phyloP scores from a whole-genome alignment of 2,797 vertebrate species.

The Pogonophryne albipinna region DNA sequence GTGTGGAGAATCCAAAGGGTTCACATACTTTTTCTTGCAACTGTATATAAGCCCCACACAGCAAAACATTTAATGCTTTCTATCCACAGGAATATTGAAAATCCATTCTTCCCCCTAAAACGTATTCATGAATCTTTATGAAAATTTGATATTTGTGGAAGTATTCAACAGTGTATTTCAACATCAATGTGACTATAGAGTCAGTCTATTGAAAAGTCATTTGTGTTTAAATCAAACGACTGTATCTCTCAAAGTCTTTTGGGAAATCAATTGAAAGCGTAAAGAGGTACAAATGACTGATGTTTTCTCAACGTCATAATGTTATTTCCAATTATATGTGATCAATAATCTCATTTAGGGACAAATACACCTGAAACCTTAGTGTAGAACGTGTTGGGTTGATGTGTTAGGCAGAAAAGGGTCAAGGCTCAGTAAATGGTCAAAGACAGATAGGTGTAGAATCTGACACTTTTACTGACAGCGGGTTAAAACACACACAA shows the following conservation, averaged over 20 bases:
- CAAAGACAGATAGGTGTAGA: background rate
- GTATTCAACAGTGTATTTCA: background rate
- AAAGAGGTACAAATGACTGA: background rate
- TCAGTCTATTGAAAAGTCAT: background rate
- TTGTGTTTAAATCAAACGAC: background rate
- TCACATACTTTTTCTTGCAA: too few species aligned
- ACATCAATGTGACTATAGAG: background rate
- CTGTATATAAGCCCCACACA: too few species aligned
- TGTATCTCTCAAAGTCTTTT: background rate
- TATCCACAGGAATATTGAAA: background rate
- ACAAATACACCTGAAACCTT: background rate
- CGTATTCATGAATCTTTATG: background rate
- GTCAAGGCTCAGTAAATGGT: background rate
- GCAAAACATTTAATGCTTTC: background rate
- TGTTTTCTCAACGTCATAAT: background rate
- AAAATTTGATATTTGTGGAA: background rate
- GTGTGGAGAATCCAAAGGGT: too few species aligned
- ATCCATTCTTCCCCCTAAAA: too few species aligned
- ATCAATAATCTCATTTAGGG: background rate
- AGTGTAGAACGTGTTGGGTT: background rate
- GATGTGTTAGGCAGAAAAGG: background rate
- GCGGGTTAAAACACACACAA: background rate
- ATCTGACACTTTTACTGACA: background rate
- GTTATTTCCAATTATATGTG: background rate
- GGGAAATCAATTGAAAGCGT: background rate